Evolutionary conservation across 2,888 invertebrate genomes (phyloP).

Genomic region (Agonopterix heracliana): DNA sequence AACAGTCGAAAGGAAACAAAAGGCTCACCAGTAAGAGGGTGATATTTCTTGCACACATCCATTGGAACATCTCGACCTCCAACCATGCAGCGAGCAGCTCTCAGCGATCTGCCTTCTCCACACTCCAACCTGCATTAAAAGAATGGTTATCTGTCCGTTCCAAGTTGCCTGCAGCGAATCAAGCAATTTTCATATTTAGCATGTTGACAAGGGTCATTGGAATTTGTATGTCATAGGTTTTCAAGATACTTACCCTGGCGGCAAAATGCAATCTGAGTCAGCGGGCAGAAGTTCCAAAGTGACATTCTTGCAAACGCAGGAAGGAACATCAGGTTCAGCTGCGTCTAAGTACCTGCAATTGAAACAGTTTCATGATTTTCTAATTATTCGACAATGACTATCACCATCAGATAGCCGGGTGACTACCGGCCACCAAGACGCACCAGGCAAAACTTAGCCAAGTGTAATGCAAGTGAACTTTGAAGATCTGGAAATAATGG

Average conservation of each 20-base stretch:
- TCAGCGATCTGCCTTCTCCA: constrained; percentile 55
- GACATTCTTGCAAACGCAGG: constrained; percentile 58
- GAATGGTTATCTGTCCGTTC: background rate
- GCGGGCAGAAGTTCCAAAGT: constrained; percentile 56
- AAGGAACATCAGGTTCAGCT: constrained; percentile 56
- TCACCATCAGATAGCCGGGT: too few relatives aligned
- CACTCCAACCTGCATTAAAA: constrained; percentile 46
- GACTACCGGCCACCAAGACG: too few relatives aligned
- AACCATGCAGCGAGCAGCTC: constrained; percentile 61
- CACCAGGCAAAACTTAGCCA: too few relatives aligned
- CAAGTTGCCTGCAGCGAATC: too few relatives aligned
- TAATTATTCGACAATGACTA: background rate
- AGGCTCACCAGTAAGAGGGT: constrained; percentile 56
- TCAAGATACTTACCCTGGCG: constrained; percentile 42
- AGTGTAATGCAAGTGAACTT: too few relatives aligned
- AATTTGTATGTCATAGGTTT: background rate
- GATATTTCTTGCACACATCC: constrained; percentile 66
- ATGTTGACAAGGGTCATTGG: background rate
- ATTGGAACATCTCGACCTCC: constrained; percentile 57
- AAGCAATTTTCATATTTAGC: too few relatives aligned
- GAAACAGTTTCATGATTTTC: too few relatives aligned
- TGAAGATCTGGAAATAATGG: too few relatives aligned
- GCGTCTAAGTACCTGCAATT: constrained; percentile 51
- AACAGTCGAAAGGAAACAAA: background rate
- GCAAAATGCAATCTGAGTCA: constrained; percentile 63